phyloP scores from a whole-genome alignment of 2,113 vertebrate species.

The Oncorhynchus masou region DNA sequence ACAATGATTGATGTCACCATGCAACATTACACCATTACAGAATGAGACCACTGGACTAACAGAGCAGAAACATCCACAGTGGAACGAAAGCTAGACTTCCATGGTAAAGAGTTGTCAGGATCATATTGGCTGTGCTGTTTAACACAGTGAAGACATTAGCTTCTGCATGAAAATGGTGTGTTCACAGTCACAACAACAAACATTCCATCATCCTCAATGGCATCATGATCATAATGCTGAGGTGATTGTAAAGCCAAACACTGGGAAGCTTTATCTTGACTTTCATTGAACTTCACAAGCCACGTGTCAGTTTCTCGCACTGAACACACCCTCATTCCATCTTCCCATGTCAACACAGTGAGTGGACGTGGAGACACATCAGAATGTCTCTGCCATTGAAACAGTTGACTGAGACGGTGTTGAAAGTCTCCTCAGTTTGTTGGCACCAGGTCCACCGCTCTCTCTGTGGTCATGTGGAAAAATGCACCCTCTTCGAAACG shows the following conservation, averaged over 20 bases:
- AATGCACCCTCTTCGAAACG: constrained; percentile 46
- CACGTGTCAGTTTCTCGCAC: neutral
- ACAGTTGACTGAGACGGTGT: constrained; percentile 48
- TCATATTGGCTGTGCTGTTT: neutral
- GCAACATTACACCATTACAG: neutral
- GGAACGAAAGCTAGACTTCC: neutral
- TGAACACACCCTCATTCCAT: constrained; percentile 7
- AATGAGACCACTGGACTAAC: constrained; percentile 4
- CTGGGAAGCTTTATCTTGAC: neutral
- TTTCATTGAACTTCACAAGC: neutral
- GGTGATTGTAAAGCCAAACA: neutral
- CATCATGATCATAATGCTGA: neutral
- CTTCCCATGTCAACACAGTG: constrained; percentile 22
- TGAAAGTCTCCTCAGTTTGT: constrained; percentile 49
- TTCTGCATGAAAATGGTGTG: neutral
- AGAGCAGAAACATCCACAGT: neutral
- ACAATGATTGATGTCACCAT: constrained; percentile 37
- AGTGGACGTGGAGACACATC: constrained; percentile 44
- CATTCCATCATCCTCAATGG: neutral
- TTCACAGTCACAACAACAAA: neutral
- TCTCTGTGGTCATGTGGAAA: constrained; percentile 30
- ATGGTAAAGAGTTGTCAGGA: neutral
- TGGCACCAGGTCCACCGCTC: constrained; percentile 42
- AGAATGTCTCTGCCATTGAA: constrained; percentile 43
- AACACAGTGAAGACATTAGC: neutral